Percentiles rank a stretch among this genome's conserved stretches.
Conservation (phyloP, 2,797 vertebrate species). For the Peromyscus aztecus region DNA sequence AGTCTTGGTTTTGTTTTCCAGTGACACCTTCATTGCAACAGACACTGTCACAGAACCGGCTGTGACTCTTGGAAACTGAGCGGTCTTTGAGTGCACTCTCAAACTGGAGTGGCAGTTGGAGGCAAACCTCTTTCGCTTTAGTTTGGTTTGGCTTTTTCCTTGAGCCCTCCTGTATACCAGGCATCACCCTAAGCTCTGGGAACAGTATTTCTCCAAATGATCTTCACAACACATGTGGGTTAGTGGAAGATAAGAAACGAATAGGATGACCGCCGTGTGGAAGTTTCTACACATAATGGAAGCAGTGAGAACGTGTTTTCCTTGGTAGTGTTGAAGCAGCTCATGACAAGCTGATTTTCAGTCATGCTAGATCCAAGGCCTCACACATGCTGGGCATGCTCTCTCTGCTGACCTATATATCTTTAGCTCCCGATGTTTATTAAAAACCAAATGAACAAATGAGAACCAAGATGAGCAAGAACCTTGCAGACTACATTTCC, state of each 20-base stretch:
- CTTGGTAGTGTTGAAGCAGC: not conserved
- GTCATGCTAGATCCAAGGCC: not conserved
- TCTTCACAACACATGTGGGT: not conserved
- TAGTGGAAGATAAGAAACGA: not conserved
- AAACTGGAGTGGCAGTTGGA: not conserved
- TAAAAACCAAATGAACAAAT: not conserved
- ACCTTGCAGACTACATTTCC: not conserved
- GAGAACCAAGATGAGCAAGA: not conserved
- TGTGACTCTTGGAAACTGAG: not conserved
- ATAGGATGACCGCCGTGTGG: not conserved
- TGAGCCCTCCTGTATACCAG: not conserved
- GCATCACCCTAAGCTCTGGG: not conserved
- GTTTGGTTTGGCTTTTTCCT: not conserved
- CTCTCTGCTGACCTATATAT: not conserved
- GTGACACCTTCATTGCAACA: not conserved
- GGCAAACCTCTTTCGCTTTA: not conserved
- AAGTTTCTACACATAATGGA: not conserved
- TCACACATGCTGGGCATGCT: not conserved
- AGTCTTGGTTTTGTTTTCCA: not conserved
- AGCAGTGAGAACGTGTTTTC: not conserved
- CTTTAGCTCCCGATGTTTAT: not conserved
- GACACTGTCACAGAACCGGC: not conserved
- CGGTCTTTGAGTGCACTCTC: not conserved
- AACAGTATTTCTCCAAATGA: not conserved
- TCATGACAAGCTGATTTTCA: not conserved